Evolutionary conservation across 2,113 vertebrate species (phyloP), one percentile per base, ranked within the genome.

Genomic region (Colossoma macropomum): DNA sequence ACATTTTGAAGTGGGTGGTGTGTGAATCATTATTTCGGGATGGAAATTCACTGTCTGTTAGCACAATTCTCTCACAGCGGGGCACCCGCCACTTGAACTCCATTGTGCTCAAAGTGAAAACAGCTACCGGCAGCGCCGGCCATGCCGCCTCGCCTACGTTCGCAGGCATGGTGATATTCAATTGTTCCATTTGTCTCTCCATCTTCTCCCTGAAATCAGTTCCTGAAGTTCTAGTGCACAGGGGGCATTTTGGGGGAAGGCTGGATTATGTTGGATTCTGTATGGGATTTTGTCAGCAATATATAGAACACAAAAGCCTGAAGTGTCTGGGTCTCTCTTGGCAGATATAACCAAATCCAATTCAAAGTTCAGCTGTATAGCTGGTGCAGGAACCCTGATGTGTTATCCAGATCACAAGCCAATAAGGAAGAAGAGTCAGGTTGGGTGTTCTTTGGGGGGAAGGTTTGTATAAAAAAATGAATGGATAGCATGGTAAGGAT

Each of bases 11-110:
- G 68, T 25, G 68, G 68, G 68, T 71, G 68, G 38, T 11, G 66
- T 38, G 25, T 71, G 68, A 71, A 45, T 45, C 23, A 45, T 71
- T 71, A 71, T 71, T 41, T 45, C 25, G 38, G 68, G 68, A 71
- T 45, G 68, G 34, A 45, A 45, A 71, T 25, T 41, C 34, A 23
- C 34, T 71, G 66, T 34, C 68, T 71, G 34, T 38, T 71, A 71
- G 17, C 68, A 45, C 68, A 25, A 2, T 45, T 71, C 34, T 38
- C 68, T 71, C 68, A 15, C 68, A 25, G 38, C 38, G 13, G 21
- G 30, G 68, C 68, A 23, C 23, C 68, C 23, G 23, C 34, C 38
- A 45, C 68, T 69, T 45, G 38, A 71, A 71, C 34, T 45, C 19
- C 38, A 45, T 71, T 71, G 68, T 25, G 34, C 68, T 71, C 23